A percentile compares a stretch with the other conserved stretches of the same genome.
Evolutionary conservation across 2,113 vertebrate species (phyloP).

Genomic region (Gnathonemus longibarbis): DNA sequence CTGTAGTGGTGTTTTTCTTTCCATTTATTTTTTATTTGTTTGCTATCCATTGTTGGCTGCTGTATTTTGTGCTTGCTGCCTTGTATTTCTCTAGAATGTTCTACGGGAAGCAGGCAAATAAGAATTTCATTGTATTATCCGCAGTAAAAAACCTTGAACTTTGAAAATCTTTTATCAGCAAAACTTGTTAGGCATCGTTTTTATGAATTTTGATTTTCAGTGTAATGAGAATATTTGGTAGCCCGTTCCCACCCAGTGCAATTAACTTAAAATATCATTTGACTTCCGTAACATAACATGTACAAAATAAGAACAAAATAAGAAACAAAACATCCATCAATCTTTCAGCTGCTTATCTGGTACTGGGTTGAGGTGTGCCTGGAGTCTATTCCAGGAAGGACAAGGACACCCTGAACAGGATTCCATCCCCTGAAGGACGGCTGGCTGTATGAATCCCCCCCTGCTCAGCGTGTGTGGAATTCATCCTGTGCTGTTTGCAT

Average conservation of each 20-base stretch:
- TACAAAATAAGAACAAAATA: background rate
- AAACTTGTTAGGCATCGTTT: background rate
- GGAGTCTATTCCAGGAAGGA: background rate
- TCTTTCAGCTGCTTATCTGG: background rate
- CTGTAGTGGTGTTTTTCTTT: background rate
- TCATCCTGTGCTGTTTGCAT: background rate
- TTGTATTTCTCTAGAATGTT: background rate
- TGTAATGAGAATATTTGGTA: background rate
- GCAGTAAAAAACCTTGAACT: background rate
- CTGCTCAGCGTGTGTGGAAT: background rate
- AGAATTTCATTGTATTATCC: background rate
- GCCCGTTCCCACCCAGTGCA: background rate
- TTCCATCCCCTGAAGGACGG: background rate
- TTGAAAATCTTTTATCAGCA: background rate
- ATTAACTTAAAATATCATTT: background rate
- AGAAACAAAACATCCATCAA: background rate
- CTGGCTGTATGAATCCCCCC: background rate
- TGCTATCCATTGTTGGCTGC: background rate
- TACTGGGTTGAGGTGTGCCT: background rate
- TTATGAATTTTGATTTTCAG: background rate
- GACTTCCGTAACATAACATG: background rate
- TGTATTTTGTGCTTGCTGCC: background rate
- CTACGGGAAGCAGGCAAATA: background rate
- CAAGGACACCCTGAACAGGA: background rate
- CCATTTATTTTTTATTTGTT: background rate